Conservation (phyloP, 30 jellyfish, hydroid and myxozoan species). For the Cassiopea andromeda region DNA sequence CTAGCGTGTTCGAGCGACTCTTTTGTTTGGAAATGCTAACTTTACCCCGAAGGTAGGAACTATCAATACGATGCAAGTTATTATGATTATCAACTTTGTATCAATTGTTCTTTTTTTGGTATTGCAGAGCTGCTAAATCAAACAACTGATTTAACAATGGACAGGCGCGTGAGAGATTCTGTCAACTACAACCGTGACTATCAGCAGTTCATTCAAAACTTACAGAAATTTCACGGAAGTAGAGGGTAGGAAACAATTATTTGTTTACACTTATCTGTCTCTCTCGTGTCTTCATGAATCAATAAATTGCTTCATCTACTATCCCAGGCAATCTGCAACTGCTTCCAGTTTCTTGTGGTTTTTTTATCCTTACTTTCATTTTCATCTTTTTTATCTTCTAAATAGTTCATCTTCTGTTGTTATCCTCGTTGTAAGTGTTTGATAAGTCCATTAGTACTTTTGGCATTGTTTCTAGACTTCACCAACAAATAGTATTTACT, state of each 20-base stretch:
- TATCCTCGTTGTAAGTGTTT: no score
- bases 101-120: not conserved
- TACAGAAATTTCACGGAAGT: slow-evolving; percentile 90
- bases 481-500: no score
- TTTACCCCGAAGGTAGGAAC: not conserved
- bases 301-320: not conserved
- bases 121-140: not conserved
- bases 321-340: not conserved
- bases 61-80: not conserved
- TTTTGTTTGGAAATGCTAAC: not conserved
- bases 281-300: not conserved
- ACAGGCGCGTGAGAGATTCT: slow-evolving; percentile 37
- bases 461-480: no score
- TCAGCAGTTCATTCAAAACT: slow-evolving; percentile 76
- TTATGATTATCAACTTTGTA: not conserved
- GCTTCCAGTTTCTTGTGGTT: not conserved
- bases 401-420: no score
- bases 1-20: slow-evolving; percentile 32
- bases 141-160: slow-evolving; percentile 10
- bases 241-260: slow-evolving; percentile 75
- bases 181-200: slow-evolving; percentile 75
- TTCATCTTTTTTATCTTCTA: not conserved
- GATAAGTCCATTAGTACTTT: no score
- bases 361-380: not conserved
- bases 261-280: not conserved